phyloP scores from a whole-genome alignment of 1,140 invertebrate species.

The Drosophila oshimai region DNA sequence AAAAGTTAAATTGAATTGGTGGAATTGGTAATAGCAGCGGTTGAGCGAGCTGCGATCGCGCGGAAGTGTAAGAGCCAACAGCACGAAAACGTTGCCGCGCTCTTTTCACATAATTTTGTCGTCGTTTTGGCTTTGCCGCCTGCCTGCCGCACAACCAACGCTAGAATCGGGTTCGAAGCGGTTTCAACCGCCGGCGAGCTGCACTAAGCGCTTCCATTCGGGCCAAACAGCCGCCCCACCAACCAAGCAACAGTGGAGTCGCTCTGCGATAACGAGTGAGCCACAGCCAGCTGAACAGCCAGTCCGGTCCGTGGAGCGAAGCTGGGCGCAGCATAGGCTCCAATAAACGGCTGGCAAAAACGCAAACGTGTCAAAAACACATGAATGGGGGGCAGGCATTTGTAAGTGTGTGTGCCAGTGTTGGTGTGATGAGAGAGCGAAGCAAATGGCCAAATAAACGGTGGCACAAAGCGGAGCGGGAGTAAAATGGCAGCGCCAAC shows the following conservation, averaged over 20 bases:
- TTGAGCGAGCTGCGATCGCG: conserved; percentile 9
- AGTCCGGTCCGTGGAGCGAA: conserved; percentile 31
- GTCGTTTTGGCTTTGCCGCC: neutral
- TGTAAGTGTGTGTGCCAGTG: conserved; percentile 4
- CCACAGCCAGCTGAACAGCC: conserved; percentile 21
- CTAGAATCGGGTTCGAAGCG: conserved; percentile 68
- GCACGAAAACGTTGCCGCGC: neutral
- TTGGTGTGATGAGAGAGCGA: neutral
- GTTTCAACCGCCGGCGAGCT: conserved; percentile 59
- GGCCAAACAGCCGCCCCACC: conserved; percentile 38
- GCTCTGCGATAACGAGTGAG: conserved; percentile 33
- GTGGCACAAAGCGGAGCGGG: neutral
- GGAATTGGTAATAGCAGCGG: neutral
- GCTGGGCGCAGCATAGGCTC: conserved; percentile 4
- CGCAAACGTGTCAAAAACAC: conserved; percentile 71
- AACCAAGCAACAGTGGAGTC: conserved; percentile 22
- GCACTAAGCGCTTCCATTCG: conserved; percentile 52
- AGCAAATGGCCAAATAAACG: conserved; percentile 33
- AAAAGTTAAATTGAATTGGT: neutral
- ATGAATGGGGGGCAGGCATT: neutral
- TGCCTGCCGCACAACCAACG: conserved; percentile 34
- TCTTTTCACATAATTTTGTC: conserved; percentile 10
- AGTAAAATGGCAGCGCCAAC: conserved; percentile 30
- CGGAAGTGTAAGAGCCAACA: conserved; percentile 5
- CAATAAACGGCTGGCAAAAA: conserved; percentile 38